phyloP scores from a whole-genome alignment of 1,140 invertebrate species.

The Portunus trituberculatus region DNA sequence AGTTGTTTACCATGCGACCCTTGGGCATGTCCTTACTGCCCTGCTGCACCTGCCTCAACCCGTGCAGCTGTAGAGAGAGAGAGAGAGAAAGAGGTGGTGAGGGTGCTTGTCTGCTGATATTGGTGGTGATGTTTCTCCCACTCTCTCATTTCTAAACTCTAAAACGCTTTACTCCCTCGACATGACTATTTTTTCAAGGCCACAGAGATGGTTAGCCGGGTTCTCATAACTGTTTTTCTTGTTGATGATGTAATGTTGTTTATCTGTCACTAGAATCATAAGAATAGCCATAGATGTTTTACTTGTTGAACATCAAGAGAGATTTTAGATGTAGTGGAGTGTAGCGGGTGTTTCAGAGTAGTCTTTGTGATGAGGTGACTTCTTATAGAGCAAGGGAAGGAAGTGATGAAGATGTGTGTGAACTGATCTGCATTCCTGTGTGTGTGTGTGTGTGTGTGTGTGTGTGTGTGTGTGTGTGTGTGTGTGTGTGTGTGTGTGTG shows the following conservation, averaged over 20 bases:
- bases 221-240: no score
- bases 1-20: conserved; percentile 94
- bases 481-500: conserved; percentile 34
- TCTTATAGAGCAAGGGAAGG: background rate
- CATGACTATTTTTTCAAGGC: no score
- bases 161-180: no score
- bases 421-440: background rate
- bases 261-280: no score
- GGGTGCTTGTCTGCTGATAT: background rate
- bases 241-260: no score
- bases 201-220: no score
- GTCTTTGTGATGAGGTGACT: no score
- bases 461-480: conserved; percentile 40
- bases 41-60: conserved; percentile 89
- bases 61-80: conserved; percentile 87
- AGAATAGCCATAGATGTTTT: no score
- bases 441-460: conserved; percentile 40
- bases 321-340: no score
- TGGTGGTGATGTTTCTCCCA: background rate
- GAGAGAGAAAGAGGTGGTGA: background rate
- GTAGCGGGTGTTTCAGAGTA: no score
- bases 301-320: no score
- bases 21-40: conserved; percentile 83
- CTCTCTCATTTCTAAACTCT: background rate
- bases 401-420: no score